Base-by-base conservation (phyloP, 2,113 vertebrate genomes). In the Lucifuga dentata region DNA sequence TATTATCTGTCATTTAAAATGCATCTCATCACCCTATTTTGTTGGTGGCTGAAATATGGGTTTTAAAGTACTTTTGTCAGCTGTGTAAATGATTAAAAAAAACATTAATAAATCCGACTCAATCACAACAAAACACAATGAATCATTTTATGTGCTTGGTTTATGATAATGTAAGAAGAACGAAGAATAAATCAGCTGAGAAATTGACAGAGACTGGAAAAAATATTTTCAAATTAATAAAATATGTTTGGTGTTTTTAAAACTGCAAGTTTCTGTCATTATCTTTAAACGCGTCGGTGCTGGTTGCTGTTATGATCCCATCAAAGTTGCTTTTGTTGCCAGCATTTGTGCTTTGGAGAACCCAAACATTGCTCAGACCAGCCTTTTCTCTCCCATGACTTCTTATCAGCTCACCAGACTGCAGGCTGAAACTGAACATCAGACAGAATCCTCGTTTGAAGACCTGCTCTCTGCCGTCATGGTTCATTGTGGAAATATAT, bases 1-100 rank as follows among this genome's bases (percentile, higher is more conserved):
- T 88, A 76, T 86, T 64, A 87, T 87, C 68, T 77, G 58, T 76
- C 78, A 79, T 80, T 79, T 72, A 71, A 64, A 26, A 7, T 5
- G 26, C 26, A 65, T 59, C 75, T 75, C 77, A 33, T 68, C 45
- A 65, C 51, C 41, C 72, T 69, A n/a, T 46, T 72, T 65, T 70
- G 58, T 70, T 69, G 41, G 9, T 23, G 12, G 19, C 62, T 60
- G 9, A 74, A 85, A 74, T 32, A 46, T 65, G 24, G 50, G 29
- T 56, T 64, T 75, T 59, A 76, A 29, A 63, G 29, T 1, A 1
- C 48, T 61, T 72, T 50, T 68, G 8, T 56, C 66, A 68, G 65
- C 35, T 62, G 16, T 3, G 26, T 29, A 29, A 29, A 29, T 7
- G 7, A 7, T 29, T n/a, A n/a, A 29, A 51, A 11, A 55, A 39